These are phyloP conservation scores for Andricus quercusramuli DNA, from an alignment of 2,888 invertebrate genomes.

Conservation along the genomic window DNA sequence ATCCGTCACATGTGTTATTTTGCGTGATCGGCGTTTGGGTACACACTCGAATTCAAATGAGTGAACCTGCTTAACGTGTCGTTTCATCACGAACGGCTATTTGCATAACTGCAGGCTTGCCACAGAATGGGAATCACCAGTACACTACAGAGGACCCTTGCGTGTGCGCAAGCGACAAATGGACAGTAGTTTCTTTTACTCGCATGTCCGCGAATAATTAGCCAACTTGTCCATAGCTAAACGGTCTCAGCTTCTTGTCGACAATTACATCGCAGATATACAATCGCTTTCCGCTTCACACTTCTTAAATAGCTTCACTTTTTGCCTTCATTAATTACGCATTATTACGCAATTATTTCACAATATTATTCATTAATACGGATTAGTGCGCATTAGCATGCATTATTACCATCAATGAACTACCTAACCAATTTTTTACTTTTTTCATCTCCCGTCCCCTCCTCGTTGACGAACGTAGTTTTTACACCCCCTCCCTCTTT, in stretches of 20 bases:
- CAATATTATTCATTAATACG: too few species aligned
- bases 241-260: slow-evolving; percentile 55
- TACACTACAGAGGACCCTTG: background rate
- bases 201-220: slow-evolving; percentile 66
- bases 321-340: background rate
- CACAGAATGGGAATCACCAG: slow-evolving; percentile 62
- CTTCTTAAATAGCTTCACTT: background rate
- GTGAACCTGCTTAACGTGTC: slow-evolving; percentile 37
- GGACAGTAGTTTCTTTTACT: slow-evolving; percentile 52
- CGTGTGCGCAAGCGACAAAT: slow-evolving; percentile 36
- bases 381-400: too few species aligned
- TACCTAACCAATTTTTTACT: too few species aligned
- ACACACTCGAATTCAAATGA: slow-evolving; percentile 34
- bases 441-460: too few species aligned
- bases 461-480: too few species aligned
- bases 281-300: slow-evolving; percentile 16
- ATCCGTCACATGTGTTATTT: slow-evolving; percentile 26
- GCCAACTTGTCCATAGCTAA: slow-evolving; percentile 59
- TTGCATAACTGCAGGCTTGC: slow-evolving; percentile 66
- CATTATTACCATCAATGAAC: too few species aligned
- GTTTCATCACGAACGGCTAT: slow-evolving; percentile 51
- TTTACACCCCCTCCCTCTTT: too few species aligned
- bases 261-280: slow-evolving; percentile 25
- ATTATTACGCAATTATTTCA: too few species aligned
- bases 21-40: slow-evolving; percentile 29